phyloP scores from a whole-genome alignment of 2,888 invertebrate genomes.

The Diloba caeruleocephala region DNA sequence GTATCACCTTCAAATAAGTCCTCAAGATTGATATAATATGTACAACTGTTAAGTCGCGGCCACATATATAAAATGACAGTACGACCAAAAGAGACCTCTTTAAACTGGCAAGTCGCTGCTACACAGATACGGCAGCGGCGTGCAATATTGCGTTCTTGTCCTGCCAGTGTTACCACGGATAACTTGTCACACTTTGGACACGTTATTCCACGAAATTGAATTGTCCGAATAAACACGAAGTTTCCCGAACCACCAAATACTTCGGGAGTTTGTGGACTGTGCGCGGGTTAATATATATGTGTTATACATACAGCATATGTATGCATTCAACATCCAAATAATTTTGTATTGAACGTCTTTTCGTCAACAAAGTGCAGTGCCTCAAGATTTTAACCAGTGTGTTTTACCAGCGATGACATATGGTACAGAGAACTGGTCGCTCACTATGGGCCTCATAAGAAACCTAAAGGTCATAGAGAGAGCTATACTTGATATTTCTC shows the following conservation, averaged over 20 bases:
- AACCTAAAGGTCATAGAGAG: too few relatives aligned
- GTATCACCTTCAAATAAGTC: conserved; percentile 36
- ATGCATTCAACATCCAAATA: too few relatives aligned
- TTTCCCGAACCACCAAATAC: not conserved
- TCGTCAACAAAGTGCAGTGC: too few relatives aligned
- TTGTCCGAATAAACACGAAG: not conserved
- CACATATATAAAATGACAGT: not conserved
- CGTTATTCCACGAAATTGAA: too few relatives aligned
- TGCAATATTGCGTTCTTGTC: not conserved
- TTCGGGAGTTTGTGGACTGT: not conserved
- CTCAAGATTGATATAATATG: conserved; percentile 26
- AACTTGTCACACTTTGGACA: not conserved
- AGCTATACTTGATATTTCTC: too few relatives aligned
- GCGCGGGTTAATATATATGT: too few relatives aligned
- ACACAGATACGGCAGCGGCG: not conserved
- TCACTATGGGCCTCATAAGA: too few relatives aligned
- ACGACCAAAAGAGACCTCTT: not conserved
- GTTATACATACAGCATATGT: too few relatives aligned
- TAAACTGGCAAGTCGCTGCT: conserved; percentile 5
- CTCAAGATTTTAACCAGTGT: too few relatives aligned
- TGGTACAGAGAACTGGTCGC: too few relatives aligned
- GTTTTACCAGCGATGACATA: too few relatives aligned
- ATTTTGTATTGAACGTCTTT: too few relatives aligned
- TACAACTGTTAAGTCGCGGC: conserved; percentile 3
- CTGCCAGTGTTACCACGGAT: not conserved